Conservation (phyloP, 2,797 vertebrate species). For the Sebastes vulpes region DNA sequence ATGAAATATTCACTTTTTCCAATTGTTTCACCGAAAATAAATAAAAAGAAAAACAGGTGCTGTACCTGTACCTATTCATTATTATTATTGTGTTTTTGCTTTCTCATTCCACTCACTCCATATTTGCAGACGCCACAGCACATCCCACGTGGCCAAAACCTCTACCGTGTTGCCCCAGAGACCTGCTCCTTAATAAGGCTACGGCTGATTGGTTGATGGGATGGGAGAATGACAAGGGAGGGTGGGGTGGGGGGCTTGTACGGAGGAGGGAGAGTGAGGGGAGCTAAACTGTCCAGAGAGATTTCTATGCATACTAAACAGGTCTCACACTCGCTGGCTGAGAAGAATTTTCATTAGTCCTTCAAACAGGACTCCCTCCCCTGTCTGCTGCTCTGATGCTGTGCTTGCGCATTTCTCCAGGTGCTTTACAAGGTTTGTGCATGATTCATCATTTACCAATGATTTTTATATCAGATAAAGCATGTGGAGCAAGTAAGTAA, state of each 20-base stretch:
- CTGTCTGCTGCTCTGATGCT: constrained; percentile 38
- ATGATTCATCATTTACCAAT: not conserved
- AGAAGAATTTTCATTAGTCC: constrained; percentile 47
- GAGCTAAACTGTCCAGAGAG: constrained; percentile 56
- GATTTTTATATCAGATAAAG: constrained; percentile 4
- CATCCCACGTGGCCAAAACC: constrained; percentile 63
- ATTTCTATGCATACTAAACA: constrained; percentile 71
- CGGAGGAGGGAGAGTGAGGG: not conserved
- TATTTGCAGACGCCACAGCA: constrained; percentile 15
- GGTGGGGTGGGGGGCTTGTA: not conserved
- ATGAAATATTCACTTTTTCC: not conserved
- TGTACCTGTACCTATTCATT: not conserved
- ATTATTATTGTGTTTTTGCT: not conserved
- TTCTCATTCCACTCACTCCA: constrained; percentile 16
- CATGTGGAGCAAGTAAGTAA: not conserved
- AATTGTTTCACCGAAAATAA: not conserved
- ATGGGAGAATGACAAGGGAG: constrained; percentile 40
- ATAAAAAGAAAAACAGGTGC: not conserved
- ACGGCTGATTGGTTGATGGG: constrained; percentile 57
- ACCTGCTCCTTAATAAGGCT: constrained; percentile 68
- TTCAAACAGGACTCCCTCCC: constrained; percentile 67
- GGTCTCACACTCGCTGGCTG: constrained; percentile 43
- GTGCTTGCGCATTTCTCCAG: constrained; percentile 55
- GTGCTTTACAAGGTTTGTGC: constrained; percentile 36
- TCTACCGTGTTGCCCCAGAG: constrained; percentile 68